phyloP scores from a whole-genome alignment of 2,888 invertebrate genomes.

The Cantharis rufa region DNA sequence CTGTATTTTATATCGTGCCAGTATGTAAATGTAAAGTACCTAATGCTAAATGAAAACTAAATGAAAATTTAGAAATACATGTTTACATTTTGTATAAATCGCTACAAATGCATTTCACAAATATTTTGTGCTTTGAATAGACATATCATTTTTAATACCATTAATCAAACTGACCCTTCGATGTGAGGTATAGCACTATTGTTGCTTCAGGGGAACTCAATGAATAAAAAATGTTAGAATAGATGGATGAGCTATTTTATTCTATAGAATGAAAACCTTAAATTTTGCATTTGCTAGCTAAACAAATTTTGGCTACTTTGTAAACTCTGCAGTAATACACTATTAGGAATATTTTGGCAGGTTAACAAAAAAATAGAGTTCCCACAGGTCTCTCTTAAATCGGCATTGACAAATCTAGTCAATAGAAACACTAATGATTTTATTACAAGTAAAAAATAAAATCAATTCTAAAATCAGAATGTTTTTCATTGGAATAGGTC shows the following conservation, averaged over 20 bases:
- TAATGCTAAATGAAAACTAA: too few relatives aligned
- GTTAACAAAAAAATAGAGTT: too few relatives aligned
- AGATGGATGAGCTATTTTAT: constrained; percentile 11
- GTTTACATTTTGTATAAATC: neutral
- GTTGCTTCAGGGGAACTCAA: constrained; percentile 18
- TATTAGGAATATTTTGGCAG: too few relatives aligned
- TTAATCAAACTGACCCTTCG: constrained; percentile 21
- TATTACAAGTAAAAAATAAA: too few relatives aligned
- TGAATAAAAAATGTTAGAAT: constrained; percentile 22
- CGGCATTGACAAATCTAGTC: too few relatives aligned
- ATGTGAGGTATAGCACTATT: constrained; percentile 8
- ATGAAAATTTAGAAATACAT: neutral
- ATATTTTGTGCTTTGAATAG: constrained; percentile 1
- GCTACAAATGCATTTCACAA: constrained; percentile 8
- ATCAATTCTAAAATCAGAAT: too few relatives aligned
- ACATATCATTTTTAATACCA: constrained; percentile 19
- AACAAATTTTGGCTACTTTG: constrained; percentile 15
- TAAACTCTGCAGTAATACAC: constrained; percentile 5
- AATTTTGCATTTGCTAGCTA: constrained; percentile 17
- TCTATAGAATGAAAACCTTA: constrained; percentile 4
- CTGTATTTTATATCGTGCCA: too few relatives aligned
- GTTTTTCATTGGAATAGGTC: too few relatives aligned
- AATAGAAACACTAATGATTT: too few relatives aligned
- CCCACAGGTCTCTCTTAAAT: too few relatives aligned
- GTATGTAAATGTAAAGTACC: too few relatives aligned